Percentiles rank a stretch among this genome's conserved stretches.
phyloP scores from a whole-genome alignment of 2,113 vertebrate genomes.

The Hippocampus comes region DNA sequence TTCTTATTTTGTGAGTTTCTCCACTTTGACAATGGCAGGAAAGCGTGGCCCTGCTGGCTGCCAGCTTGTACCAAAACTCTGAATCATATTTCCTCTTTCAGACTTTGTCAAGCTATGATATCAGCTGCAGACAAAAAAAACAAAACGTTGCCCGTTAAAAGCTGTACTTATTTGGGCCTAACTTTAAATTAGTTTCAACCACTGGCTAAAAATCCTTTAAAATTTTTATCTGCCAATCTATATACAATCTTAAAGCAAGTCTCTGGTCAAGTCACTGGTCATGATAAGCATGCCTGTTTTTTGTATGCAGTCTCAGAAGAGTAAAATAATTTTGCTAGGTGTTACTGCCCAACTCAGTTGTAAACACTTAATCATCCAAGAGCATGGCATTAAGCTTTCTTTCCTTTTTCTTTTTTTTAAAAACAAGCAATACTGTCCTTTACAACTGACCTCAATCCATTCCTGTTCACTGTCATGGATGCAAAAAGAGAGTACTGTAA shows the following conservation, averaged over 20 bases:
- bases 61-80: neutral
- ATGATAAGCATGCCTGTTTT: neutral
- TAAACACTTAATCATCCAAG: conserved; percentile 27
- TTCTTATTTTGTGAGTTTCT: conserved; percentile 20
- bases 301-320: neutral
- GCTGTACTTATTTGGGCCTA: neutral
- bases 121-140: neutral
- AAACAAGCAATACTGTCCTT: conserved; percentile 20
- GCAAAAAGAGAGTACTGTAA: conserved; percentile 23
- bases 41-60: conserved; percentile 4
- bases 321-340: neutral
- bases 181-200: neutral
- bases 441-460: conserved; percentile 26
- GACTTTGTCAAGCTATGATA: neutral
- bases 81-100: neutral
- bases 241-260: neutral
- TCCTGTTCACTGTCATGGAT: conserved; percentile 26
- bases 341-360: neutral
- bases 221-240: neutral
- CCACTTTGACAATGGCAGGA: conserved; percentile 11
- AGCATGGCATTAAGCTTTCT: conserved; percentile 6
- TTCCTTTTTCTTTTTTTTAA: conserved; percentile 11
- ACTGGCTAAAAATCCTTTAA: neutral
- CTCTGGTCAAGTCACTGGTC: neutral
- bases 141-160: neutral